phyloP scores from a whole-genome alignment of 2,113 vertebrate genomes.

The Gymnocephalus cernua region DNA sequence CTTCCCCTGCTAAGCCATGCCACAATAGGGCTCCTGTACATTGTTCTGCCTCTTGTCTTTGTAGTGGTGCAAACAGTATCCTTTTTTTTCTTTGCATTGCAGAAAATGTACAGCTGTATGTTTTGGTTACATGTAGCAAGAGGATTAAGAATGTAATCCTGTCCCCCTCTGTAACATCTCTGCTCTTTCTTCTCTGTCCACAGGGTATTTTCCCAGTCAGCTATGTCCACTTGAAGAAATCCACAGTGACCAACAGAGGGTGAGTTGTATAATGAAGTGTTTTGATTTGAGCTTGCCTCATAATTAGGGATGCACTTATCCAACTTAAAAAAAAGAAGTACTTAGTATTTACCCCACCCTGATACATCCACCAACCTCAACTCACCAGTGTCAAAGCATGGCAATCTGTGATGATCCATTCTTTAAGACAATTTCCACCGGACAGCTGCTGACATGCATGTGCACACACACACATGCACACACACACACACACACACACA shows the following conservation, averaged over 20 bases:
- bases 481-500: neutral
- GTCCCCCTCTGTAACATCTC: constrained; percentile 56
- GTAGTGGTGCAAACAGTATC: constrained; percentile 16
- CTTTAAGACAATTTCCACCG: constrained; percentile 27
- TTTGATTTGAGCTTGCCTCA: constrained; percentile 29
- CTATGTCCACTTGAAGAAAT: constrained; percentile 88
- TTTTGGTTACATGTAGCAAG: constrained; percentile 13
- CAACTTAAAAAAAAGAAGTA: neutral
- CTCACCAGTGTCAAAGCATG: constrained; percentile 38
- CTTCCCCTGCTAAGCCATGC: constrained; percentile 48
- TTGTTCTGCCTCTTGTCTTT: constrained; percentile 26
- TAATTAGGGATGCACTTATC: constrained; percentile 1
- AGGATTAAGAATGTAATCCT: constrained; percentile 36
- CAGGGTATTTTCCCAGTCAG: constrained; percentile 86
- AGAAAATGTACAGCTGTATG: constrained; percentile 24
- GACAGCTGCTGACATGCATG: constrained; percentile 9
- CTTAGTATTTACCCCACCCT: too few relatives aligned
- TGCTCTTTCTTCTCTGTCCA: constrained; percentile 50
- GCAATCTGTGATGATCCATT: constrained; percentile 33
- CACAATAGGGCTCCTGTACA: constrained; percentile 38
- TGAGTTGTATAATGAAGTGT: constrained; percentile 64
- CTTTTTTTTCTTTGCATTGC: constrained; percentile 5
- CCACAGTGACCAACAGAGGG: constrained; percentile 87
- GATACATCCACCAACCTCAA: constrained; percentile 2
- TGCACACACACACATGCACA: neutral